A percentile compares a stretch with the other conserved stretches of the same genome.
Conservation (phyloP, 2,797 vertebrate species). For the Acipenser oxyrinchus region DNA sequence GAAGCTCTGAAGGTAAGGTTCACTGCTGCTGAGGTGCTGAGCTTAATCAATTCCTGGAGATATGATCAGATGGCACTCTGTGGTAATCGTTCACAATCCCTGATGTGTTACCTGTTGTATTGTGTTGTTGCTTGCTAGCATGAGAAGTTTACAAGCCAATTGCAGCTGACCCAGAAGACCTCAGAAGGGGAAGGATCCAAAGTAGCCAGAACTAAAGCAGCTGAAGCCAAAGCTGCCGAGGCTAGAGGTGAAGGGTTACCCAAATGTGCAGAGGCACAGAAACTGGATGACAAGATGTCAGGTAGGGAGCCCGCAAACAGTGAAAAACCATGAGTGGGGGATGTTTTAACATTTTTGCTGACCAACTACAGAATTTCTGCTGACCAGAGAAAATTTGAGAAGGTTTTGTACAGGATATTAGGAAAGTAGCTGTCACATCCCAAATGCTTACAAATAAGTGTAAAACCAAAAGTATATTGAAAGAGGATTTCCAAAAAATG, state of each 20-base stretch:
- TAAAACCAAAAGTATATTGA: too few species aligned
- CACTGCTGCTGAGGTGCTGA: background rate
- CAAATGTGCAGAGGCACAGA: conserved; percentile 64
- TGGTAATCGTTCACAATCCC: background rate
- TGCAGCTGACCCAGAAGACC: conserved; percentile 84
- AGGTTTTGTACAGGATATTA: too few species aligned
- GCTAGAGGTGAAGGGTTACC: conserved; percentile 34
- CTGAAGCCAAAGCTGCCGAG: conserved; percentile 39
- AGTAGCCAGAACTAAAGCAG: conserved; percentile 43
- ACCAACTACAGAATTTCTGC: too few species aligned
- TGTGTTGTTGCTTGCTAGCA: conserved; percentile 58
- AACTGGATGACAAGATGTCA: conserved; percentile 72
- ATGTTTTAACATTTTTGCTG: too few species aligned
- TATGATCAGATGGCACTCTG: conserved; percentile 1
- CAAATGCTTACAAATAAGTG: too few species aligned
- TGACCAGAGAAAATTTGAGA: too few species aligned
- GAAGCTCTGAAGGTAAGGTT: conserved; percentile 88
- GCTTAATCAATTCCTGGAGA: too few species aligned
- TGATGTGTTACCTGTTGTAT: background rate
- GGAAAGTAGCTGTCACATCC: too few species aligned
- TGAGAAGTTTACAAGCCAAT: conserved; percentile 95
- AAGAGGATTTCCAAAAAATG: too few species aligned
- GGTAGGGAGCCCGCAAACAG: conserved; percentile 44
- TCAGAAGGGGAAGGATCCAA: conserved; percentile 65
- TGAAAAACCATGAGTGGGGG: too few species aligned